phyloP scores from a whole-genome alignment of 2,113 vertebrate genomes.

The Ranitomeya imitator region DNA sequence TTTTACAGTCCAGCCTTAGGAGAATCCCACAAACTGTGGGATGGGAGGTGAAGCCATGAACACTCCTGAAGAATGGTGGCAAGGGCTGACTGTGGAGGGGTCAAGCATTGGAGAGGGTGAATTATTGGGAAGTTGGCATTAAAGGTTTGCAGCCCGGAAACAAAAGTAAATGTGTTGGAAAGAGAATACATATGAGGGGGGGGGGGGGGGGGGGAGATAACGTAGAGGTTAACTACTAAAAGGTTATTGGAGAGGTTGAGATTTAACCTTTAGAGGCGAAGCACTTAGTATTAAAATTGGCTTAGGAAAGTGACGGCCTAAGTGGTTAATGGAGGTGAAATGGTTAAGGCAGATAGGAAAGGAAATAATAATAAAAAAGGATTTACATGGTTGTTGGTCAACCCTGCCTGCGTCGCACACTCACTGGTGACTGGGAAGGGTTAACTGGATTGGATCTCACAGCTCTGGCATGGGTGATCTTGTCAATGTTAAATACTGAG shows the following conservation, averaged over 20 bases:
- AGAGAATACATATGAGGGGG: background rate
- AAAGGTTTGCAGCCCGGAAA: background rate
- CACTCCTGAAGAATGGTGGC: background rate
- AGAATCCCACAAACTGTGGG: background rate
- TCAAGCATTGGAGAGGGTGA: background rate
- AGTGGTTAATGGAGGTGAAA: slow-evolving; percentile 12
- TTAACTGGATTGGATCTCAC: slow-evolving; percentile 15
- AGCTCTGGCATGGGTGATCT: background rate
- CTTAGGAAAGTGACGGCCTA: background rate
- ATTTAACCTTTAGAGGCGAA: slow-evolving; percentile 2
- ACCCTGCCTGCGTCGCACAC: background rate
- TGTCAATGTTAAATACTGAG: slow-evolving; percentile 17
- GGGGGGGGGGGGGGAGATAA: background rate
- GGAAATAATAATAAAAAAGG: background rate
- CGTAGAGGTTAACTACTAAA: background rate
- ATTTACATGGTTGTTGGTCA: background rate
- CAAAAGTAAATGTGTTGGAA: background rate
- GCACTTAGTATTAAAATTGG: background rate
- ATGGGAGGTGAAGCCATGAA: background rate
- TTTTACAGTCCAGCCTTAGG: background rate
- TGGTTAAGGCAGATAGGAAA: background rate
- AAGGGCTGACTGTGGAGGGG: background rate
- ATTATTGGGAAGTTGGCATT: slow-evolving; percentile 1
- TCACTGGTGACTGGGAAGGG: background rate
- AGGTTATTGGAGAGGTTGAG: slow-evolving; percentile 4